phyloP scores from a whole-genome alignment of 2,888 invertebrate species.

The Melikaiella ostensackeni region DNA sequence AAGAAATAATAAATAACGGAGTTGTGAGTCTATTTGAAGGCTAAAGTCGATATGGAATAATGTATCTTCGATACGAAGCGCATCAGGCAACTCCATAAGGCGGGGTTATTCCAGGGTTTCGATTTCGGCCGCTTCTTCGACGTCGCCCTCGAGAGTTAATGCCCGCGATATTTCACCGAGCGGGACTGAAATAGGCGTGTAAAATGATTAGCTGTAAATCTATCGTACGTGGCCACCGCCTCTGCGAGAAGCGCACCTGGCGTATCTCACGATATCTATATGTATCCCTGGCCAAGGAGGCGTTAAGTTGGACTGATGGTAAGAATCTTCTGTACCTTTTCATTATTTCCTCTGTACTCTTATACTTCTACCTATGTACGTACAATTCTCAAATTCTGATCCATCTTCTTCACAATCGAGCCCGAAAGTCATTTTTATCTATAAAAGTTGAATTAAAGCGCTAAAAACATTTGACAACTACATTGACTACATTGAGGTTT shows the following conservation, averaged over 20 bases:
- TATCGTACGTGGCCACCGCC: constrained; percentile 67
- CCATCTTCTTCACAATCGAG: neutral
- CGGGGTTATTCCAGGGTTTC: constrained; percentile 44
- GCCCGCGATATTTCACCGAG: constrained; percentile 66
- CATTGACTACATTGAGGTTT: no score
- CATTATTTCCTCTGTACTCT: neutral
- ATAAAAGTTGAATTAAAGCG: neutral
- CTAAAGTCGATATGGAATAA: constrained; percentile 42
- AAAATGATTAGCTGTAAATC: constrained; percentile 77
- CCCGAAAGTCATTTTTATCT: neutral
- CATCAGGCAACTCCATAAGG: constrained; percentile 50
- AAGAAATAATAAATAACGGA: neutral
- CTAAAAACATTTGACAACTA: no score
- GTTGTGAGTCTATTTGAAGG: neutral
- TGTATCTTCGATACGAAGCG: constrained; percentile 49
- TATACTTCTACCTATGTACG: neutral
- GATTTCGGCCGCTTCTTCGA: constrained; percentile 47
- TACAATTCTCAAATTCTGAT: neutral
- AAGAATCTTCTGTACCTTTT: constrained; percentile 18
- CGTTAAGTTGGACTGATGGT: constrained; percentile 29
- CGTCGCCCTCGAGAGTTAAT: constrained; percentile 54
- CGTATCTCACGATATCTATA: constrained; percentile 67
- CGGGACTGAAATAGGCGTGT: constrained; percentile 70
- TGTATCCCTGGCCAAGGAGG: constrained; percentile 22
- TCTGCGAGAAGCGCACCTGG: constrained; percentile 68